A percentile compares a stretch with the other conserved stretches of the same genome.
These are phyloP conservation scores for Platyura marginata DNA, from an alignment of 1,140 invertebrate genomes.

Conservation along the genomic window DNA sequence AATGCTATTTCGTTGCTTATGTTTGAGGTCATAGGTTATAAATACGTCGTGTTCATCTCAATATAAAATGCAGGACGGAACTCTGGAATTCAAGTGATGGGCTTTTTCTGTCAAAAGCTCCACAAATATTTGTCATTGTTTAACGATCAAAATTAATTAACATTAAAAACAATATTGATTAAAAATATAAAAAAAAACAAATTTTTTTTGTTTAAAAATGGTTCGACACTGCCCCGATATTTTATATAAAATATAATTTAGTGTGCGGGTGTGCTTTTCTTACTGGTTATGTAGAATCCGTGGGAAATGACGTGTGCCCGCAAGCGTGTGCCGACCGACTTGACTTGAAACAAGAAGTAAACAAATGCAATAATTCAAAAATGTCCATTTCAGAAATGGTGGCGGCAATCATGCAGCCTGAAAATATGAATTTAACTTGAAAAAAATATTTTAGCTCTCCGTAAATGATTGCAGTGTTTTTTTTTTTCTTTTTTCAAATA, in stretches of 20 bases:
- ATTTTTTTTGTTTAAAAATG: background rate
- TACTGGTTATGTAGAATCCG: slow-evolving; percentile 9
- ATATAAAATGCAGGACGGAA: too few species aligned
- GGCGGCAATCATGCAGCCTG: background rate
- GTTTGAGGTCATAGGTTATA: background rate
- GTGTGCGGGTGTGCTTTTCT: background rate
- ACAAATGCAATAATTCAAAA: slow-evolving; percentile 4
- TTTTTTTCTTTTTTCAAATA: too few species aligned
- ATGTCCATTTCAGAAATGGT: background rate
- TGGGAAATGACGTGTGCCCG: slow-evolving; percentile 28
- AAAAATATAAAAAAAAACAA: background rate
- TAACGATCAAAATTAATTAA: background rate
- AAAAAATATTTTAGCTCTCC: background rate
- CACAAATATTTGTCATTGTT: background rate
- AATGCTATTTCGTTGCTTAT: background rate
- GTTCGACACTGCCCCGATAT: background rate
- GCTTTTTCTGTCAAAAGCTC: too few species aligned
- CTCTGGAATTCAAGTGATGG: too few species aligned
- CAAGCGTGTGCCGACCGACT: slow-evolving; percentile 27
- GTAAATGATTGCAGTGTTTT: too few species aligned
- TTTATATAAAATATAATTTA: background rate
- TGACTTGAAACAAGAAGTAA: slow-evolving; percentile 12
- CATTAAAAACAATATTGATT: background rate
- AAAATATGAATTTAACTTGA: background rate
- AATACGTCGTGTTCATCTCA: background rate